Evolutionary conservation across 2,797 vertebrate genomes (phyloP), one percentile per base, ranked within the genome.

Genomic region (Knipowitschia caucasica): DNA sequence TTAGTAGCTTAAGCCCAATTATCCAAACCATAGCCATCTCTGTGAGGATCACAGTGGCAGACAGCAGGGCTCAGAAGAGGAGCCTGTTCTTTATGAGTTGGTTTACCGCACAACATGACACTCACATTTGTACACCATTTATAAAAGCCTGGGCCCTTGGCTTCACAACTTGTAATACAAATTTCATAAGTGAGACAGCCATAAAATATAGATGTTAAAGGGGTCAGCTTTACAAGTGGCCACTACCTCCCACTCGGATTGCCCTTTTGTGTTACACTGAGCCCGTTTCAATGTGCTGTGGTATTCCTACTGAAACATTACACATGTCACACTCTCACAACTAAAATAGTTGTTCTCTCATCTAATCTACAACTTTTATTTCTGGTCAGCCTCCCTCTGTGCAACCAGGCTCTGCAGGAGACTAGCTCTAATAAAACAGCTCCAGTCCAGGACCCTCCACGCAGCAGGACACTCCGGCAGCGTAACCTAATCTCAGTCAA

Each of bases 11-110:
- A 73, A 77, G 66, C 62, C 83, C 84, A 82, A 88, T 89, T 91
- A 88, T 83, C 67, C 67, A 89, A 82, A 87, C 82, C 83, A 86
- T 81, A 86, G 70, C 76, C 59, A 84, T 88, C 86, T 87, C 76
- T 78, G 72, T 69, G 47, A 26, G 73, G 75, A 83, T 84, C 78
- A 77, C 77, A 78, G 44, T 62, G 68, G 50, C 74, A 72, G 60
- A 69, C 62, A 38, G 43, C 60, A 54, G 59, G 47, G 71, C 53
- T 71, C 29, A 47, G 51, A 57, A 62, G 47, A 66, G 57, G 62
- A 77, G 62, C 62, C 61, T 42, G 44, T 40, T 51, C 51, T 71
- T 65, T 75, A 69, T 49, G 55, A 56, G 42, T 59, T 2, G 35
- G 78, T 71, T 61, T 73, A 61, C 65, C 45, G 7, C 63, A 18